Evolutionary conservation across 2,888 invertebrate genomes (phyloP), one percentile per base, ranked within the genome.

Genomic region (Nemoura dubitans): DNA sequence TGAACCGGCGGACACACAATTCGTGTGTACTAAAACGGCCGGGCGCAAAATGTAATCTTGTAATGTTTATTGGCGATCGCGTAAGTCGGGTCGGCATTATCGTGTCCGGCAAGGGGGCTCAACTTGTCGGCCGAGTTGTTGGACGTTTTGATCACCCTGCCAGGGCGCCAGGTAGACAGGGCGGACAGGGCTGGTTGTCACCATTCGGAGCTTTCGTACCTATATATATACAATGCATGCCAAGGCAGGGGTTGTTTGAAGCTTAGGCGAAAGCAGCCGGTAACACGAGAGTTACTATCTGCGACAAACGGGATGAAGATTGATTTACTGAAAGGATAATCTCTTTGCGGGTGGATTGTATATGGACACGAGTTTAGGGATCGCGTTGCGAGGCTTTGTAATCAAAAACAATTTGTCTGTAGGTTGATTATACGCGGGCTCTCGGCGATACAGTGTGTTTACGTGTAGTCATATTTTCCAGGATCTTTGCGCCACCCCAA

Each of bases 141-240:
- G 78, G 78, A 78, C 78, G 28, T 5, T 78, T 78, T 78, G 78
- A 78, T 78, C 78, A 27, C 27, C 78, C 78, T 76, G 76, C 26
- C 26, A 25, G n/a, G 21, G 3, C 36, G 36, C 36, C 36, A 36
- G 36, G 36, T 59, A 59, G 59, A 1, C 59, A 59, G 59, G 59
- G 14, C 14, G 78, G n/a, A 25, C 28, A 7, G n/a, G 27, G 1
- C 28, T 3, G 25, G 28, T 28, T 78, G 78, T 78, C 78, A 78
- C 28, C 78, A 76, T n/a, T 5, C n/a, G 25, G 21, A 76, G 76
- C 76, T 76, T 76, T 76, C 25, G 21, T 76, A 5, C 76, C n/a
- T 36, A 10, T n/a, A n/a, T n/a, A n/a, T n/a, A n/a, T n/a, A n/a
- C n/a, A n/a, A n/a, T n/a, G n/a, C n/a, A n/a, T n/a, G n/a, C n/a